Conservation (phyloP, 2,888 invertebrate genomes). For the Bellardia bayeri region DNA sequence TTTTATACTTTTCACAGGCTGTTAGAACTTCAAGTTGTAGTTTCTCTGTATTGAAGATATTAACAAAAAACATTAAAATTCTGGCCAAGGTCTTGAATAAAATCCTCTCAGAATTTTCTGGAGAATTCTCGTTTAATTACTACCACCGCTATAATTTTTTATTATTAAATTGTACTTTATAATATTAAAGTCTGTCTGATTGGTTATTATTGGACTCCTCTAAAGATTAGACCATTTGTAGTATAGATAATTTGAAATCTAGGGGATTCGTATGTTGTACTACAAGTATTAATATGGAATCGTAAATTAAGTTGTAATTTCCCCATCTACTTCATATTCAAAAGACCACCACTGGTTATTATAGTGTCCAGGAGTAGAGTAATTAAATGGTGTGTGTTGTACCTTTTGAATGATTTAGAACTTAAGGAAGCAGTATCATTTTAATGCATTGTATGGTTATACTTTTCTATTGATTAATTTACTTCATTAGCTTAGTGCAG, state of each 20-base stretch:
- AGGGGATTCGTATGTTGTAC: not conserved
- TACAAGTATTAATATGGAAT: not conserved
- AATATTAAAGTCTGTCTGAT: not conserved
- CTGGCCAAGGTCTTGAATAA: slow-evolving; percentile 30
- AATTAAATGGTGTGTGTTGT: not conserved
- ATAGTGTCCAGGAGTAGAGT: not conserved
- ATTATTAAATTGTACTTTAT: not conserved
- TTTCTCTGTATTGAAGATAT: not conserved
- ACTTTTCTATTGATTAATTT: not conserved
- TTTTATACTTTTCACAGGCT: not conserved
- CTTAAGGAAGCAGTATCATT: not conserved
- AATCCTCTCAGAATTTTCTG: not conserved
- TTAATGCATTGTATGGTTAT: not conserved
- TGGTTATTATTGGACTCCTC: not conserved
- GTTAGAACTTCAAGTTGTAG: not conserved
- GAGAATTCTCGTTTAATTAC: not conserved
- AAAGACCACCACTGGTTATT: not conserved
- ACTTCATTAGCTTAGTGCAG: not conserved
- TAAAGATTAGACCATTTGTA: not conserved
- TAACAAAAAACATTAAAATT: slow-evolving; percentile 28
- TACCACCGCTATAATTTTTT: not conserved
- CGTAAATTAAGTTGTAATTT: not conserved
- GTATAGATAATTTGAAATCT: not conserved
- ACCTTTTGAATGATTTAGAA: not conserved
- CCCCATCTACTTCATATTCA: not conserved